Conservation (phyloP, 92 coral and sea anemone species). For the Zoanthus solanderi region DNA sequence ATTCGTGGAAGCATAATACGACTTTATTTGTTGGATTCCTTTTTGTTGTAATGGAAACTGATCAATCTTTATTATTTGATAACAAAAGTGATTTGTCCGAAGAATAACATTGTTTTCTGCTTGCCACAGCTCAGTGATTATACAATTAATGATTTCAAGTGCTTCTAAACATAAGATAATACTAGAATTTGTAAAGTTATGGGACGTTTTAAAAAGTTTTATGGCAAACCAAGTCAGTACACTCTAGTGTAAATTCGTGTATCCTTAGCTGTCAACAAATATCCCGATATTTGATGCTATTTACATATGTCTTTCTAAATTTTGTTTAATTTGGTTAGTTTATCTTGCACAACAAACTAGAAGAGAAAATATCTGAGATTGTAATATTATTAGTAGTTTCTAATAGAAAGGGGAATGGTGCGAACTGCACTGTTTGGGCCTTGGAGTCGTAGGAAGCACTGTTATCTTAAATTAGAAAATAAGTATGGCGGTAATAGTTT, state of each 20-base stretch:
- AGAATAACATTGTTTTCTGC: not conserved
- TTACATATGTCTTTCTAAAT: not conserved
- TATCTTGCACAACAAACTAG: not conserved
- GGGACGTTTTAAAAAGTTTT: not conserved
- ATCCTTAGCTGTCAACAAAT: conserved; percentile 19
- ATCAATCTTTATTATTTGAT: not conserved
- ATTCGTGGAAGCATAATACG: not conserved
- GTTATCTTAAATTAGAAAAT: too few species aligned
- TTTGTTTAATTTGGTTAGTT: not conserved
- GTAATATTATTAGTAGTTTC: too few species aligned
- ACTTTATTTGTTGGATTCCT: not conserved
- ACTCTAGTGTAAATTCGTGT: not conserved
- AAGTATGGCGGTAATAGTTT: too few species aligned
- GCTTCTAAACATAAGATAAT: conserved; percentile 14
- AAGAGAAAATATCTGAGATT: too few species aligned
- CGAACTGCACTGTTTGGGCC: too few species aligned
- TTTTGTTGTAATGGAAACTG: not conserved
- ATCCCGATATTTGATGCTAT: not conserved
- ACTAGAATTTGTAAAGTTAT: not conserved
- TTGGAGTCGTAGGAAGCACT: too few species aligned
- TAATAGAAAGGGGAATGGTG: too few species aligned
- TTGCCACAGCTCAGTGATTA: not conserved
- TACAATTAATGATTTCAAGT: conserved; percentile 11
- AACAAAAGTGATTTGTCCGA: not conserved
- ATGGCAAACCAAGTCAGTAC: not conserved